A percentile compares a stretch with the other conserved stretches of the same genome.
Evolutionary conservation across 2,113 vertebrate genomes (phyloP).

Genomic region (Oncorhynchus kisutch): DNA sequence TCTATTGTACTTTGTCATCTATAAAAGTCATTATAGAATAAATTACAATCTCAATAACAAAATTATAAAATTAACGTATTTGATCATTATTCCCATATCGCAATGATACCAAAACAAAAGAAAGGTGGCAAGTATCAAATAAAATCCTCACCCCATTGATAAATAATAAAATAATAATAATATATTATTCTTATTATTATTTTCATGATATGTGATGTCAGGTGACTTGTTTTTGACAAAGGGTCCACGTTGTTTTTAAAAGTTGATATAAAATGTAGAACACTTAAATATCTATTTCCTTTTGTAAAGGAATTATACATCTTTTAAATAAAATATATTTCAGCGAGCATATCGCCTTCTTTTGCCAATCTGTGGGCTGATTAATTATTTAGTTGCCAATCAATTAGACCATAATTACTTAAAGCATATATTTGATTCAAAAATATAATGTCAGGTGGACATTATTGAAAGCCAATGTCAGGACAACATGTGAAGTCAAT

Average conservation of each 20-base stretch:
- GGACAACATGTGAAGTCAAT: slow-evolving; percentile 26
- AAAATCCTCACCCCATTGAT: slow-evolving; percentile 1
- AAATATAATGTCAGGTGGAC: slow-evolving; percentile 28
- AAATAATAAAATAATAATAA: slow-evolving; percentile 42
- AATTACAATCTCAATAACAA: slow-evolving; percentile 79
- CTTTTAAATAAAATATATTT: slow-evolving; percentile 30
- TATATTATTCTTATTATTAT: neutral
- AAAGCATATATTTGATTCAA: slow-evolving; percentile 44
- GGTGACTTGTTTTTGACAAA: slow-evolving; percentile 2
- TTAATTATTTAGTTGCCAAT: slow-evolving; percentile 34
- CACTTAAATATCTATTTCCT: slow-evolving; percentile 22
- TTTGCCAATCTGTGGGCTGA: slow-evolving; percentile 25
- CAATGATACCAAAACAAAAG: slow-evolving; percentile 36
- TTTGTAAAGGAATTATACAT: slow-evolving; percentile 25
- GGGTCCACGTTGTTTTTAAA: slow-evolving; percentile 5
- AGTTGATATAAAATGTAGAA: slow-evolving; percentile 14
- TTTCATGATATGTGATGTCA: neutral
- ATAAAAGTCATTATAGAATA: slow-evolving; percentile 78
- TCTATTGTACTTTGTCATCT: slow-evolving; percentile 80
- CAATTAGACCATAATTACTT: slow-evolving; percentile 21
- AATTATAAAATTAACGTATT: slow-evolving; percentile 44
- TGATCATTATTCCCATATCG: slow-evolving; percentile 24
- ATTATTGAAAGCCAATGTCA: slow-evolving; percentile 3
- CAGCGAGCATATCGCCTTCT: slow-evolving; percentile 17
- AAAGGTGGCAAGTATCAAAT: slow-evolving; percentile 43